A percentile compares a stretch with the other conserved stretches of the same genome.
These are phyloP conservation scores for Sparidentex hasta DNA, from an alignment of 2,797 vertebrate genomes.

Conservation along the genomic window DNA sequence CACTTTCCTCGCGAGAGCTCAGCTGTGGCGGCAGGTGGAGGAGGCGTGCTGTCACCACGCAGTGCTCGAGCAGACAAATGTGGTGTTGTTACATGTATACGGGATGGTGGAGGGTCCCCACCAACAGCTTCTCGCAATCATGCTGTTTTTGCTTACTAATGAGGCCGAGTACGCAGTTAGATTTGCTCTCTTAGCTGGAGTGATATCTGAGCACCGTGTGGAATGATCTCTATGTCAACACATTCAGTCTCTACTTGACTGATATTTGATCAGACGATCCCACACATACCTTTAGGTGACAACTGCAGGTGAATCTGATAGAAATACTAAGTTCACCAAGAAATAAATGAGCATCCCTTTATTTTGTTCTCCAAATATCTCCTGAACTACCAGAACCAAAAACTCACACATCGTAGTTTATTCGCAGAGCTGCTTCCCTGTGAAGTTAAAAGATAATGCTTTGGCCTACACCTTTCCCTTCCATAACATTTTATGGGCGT, in stretches of 20 bases:
- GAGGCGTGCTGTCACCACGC: conserved; percentile 52
- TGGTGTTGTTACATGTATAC: conserved; percentile 40
- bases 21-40: conserved; percentile 64
- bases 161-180: conserved; percentile 22
- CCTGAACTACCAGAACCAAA: not conserved
- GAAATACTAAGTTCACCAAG: not conserved
- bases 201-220: conserved; percentile 11
- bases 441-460: conserved; percentile 60
- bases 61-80: conserved; percentile 38
- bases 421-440: conserved; percentile 41
- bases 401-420: conserved; percentile 30
- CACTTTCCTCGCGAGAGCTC: conserved; percentile 52
- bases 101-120: conserved; percentile 21
- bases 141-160: conserved; percentile 36
- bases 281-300: not conserved
- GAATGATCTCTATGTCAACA: conserved; percentile 19
- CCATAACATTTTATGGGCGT: conserved; percentile 77
- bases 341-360: not conserved
- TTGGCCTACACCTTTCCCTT: conserved; percentile 63
- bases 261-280: not conserved
- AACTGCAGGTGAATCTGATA: not conserved
- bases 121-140: conserved; percentile 29
- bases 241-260: not conserved
- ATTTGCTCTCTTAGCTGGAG: conserved; percentile 3
- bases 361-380: conserved; percentile 22